These are phyloP conservation scores for Cephus rjabovi DNA, from an alignment of 2,888 invertebrate species.

Conservation along the genomic window DNA sequence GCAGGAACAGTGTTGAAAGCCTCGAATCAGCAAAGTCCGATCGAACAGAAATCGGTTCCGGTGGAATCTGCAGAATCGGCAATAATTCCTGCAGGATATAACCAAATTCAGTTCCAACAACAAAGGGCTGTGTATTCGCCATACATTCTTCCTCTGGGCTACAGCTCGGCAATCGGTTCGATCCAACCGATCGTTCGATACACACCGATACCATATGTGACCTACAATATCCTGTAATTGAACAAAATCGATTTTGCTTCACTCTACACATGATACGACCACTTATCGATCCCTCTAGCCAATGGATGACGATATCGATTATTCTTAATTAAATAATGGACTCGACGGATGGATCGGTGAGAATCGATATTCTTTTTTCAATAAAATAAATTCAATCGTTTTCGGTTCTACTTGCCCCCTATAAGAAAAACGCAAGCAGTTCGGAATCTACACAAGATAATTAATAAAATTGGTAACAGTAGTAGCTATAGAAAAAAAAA, in stretches of 20 bases:
- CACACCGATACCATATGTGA: conserved; percentile 16
- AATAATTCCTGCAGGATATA: background rate
- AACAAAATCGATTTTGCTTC: too few relatives aligned
- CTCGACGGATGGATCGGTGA: too few relatives aligned
- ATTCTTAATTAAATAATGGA: too few relatives aligned
- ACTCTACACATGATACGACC: too few relatives aligned
- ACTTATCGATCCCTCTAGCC: too few relatives aligned
- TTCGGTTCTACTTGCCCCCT: too few relatives aligned
- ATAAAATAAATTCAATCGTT: too few relatives aligned
- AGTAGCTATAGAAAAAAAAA: background rate
- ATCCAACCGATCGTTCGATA: conserved; percentile 9
- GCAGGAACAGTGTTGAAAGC: conserved; percentile 20
- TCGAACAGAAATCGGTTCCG: background rate
- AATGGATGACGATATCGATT: too few relatives aligned
- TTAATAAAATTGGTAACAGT: too few relatives aligned
- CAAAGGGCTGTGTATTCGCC: conserved; percentile 10
- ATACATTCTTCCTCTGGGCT: conserved; percentile 8
- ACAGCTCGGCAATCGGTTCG: background rate
- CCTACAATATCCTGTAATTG: conserved; percentile 17
- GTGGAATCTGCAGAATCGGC: background rate
- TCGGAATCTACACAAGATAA: too few relatives aligned
- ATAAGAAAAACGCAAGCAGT: too few relatives aligned
- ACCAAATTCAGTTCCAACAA: background rate
- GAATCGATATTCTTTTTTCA: too few relatives aligned
- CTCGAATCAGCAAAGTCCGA: conserved; percentile 4